Conservation (phyloP, 2,888 invertebrate species). For the Salticus scenicus region DNA sequence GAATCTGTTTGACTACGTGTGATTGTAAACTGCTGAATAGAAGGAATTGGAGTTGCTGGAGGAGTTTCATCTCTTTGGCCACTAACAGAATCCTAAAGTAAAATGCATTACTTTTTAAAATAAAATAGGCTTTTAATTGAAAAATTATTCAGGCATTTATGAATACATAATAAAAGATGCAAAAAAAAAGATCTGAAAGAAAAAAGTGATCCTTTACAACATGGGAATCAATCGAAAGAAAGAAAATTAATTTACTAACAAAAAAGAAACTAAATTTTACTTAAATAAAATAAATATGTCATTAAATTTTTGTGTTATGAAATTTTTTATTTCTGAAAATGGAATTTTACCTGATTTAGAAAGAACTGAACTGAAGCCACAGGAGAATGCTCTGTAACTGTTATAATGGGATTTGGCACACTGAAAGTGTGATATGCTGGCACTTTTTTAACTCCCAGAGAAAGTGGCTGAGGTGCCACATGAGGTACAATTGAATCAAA, state of each 20-base stretch:
- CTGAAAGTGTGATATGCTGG: conserved; percentile 76
- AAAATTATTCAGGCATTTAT: too few relatives aligned
- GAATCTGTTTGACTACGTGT: conserved; percentile 93
- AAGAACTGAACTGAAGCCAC: conserved; percentile 89
- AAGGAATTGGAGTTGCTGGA: conserved; percentile 60
- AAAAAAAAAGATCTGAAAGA: too few relatives aligned
- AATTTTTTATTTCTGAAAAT: too few relatives aligned
- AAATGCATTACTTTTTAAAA: too few relatives aligned
- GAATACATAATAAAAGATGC: too few relatives aligned
- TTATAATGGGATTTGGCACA: conserved; percentile 94
- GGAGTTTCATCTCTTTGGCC: conserved; percentile 69
- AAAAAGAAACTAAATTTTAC: too few relatives aligned
- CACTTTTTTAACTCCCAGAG: conserved; percentile 64
- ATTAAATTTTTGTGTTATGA: too few relatives aligned
- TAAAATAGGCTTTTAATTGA: too few relatives aligned
- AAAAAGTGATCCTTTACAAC: too few relatives aligned
- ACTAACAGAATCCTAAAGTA: conserved; percentile 80
- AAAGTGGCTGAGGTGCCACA: conserved; percentile 41
- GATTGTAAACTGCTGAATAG: conserved; percentile 82
- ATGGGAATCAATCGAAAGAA: too few relatives aligned
- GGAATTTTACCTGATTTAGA: conserved; percentile 81
- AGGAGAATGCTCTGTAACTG: conserved; percentile 96
- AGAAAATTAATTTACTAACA: too few relatives aligned
- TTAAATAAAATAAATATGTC: too few relatives aligned
- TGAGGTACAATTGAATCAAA: conserved; percentile 45